Evolutionary conservation across 1,140 invertebrate species (phyloP).

Genomic region (Probaryconus sp.): DNA sequence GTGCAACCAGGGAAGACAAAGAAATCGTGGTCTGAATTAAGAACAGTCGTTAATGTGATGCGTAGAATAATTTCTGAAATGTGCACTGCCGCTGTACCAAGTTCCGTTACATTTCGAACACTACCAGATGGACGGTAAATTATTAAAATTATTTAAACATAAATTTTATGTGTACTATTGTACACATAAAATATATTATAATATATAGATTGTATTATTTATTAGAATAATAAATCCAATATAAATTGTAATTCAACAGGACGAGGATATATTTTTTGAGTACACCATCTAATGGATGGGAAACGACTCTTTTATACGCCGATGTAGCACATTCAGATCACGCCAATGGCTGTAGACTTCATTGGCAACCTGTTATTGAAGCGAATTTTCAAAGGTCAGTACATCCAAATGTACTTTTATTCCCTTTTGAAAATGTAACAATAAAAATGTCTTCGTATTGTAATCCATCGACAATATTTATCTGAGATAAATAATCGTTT

Average conservation of each 20-base stretch:
- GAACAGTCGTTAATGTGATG: slow-evolving; percentile 88
- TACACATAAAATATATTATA: background rate
- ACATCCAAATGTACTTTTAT: background rate
- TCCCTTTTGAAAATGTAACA: too few species aligned
- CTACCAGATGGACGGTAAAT: slow-evolving; percentile 84
- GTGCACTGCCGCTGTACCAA: slow-evolving; percentile 86
- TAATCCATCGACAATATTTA: too few species aligned
- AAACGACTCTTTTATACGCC: slow-evolving; percentile 91
- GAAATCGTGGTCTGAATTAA: slow-evolving; percentile 87
- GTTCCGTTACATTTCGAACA: slow-evolving; percentile 87
- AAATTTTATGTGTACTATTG: too few species aligned
- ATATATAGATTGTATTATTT: background rate
- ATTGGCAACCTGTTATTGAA: slow-evolving; percentile 86
- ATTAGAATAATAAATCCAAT: slow-evolving; percentile 6
- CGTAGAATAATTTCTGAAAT: slow-evolving; percentile 86
- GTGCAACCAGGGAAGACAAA: slow-evolving; percentile 24
- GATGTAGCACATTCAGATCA: slow-evolving; percentile 84
- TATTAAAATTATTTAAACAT: too few species aligned
- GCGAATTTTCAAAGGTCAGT: slow-evolving; percentile 82
- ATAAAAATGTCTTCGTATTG: too few species aligned
- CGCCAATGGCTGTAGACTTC: slow-evolving; percentile 78
- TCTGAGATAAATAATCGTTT: too few species aligned
- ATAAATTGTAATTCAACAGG: slow-evolving; percentile 67
- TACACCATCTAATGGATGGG: slow-evolving; percentile 89
- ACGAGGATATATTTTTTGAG: slow-evolving; percentile 93